Evolutionary conservation across 2,113 vertebrate species (phyloP), one percentile per base, ranked within the genome.

Genomic region (Cairina moschata): DNA sequence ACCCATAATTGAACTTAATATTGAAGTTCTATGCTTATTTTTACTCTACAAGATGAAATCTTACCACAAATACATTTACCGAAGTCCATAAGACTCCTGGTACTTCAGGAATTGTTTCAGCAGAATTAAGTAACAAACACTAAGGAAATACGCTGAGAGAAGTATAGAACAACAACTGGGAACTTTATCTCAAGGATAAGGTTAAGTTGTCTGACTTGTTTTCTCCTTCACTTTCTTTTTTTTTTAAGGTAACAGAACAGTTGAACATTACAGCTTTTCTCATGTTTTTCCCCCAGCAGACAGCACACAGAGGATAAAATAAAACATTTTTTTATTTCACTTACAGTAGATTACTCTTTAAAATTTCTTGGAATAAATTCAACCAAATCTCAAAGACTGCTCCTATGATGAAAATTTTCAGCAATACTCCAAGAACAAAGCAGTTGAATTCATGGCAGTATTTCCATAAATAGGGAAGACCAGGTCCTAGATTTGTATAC

Each of bases 331-430:
- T 67, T 40, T 48, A 29, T 54, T 20, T 4, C 34, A 55, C 52
- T 59, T 74, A 80, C 60, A 26, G 52, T 23, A 84, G 26, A 88
- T 89, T 87, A 68, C 87, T 87, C 87, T 15, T 9, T 11, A 85
- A 93, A 78, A 10, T 79, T 88, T 48, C 91, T 83, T 34, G 58
- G 79, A 85, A 90, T 91, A 85, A 83, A 88, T 88, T 59, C 94
- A 88, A 60, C 34, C 22, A 65, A 79, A 80, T 63, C 88, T 91
- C 83, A 83, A n/a, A 85, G 82, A 36, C 36, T 90, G 26, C 68
- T 93, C 9, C 58, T 83, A 3, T 36, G 59, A 86, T 82, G 31
- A 95, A 91, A 92, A 78, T 75, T 77, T 89, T 89, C 77, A 82
- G 40, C 71, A 68, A 21, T 31, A 13, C 52, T 94, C 56, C 58